Percentiles rank a stretch among this genome's conserved stretches.
phyloP scores from a whole-genome alignment of 1,140 invertebrate genomes.

The Phenacoccus solenopsis region DNA sequence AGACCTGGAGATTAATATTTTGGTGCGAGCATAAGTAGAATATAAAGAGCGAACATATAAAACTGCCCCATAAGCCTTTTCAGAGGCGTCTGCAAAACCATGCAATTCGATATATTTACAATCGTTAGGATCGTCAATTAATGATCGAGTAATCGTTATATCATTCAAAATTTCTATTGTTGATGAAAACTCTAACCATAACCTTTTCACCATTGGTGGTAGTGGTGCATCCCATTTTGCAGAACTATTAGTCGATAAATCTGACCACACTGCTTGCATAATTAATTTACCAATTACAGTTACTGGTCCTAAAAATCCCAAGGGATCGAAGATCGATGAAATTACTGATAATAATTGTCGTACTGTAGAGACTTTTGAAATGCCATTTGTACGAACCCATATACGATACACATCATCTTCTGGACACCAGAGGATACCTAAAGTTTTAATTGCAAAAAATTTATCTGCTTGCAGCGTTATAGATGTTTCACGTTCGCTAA shows the following conservation, averaged over 20 bases:
- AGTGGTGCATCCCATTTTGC: constrained; percentile 34
- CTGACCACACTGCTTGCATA: constrained; percentile 36
- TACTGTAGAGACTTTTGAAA: constrained; percentile 30
- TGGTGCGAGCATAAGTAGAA: constrained; percentile 28
- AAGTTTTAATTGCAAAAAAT: constrained; percentile 27
- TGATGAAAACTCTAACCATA: constrained; percentile 26
- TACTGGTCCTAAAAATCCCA: constrained; percentile 33
- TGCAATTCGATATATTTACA: constrained; percentile 24
- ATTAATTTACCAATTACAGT: constrained; percentile 36
- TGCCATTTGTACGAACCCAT: constrained; percentile 23
- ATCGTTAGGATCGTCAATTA: not conserved
- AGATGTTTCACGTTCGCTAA: constrained; percentile 16
- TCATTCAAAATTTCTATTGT: constrained; percentile 23
- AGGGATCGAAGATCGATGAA: too few relatives aligned
- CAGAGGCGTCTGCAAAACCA: constrained; percentile 31
- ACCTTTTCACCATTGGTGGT: constrained; percentile 19
- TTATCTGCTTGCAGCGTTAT: constrained; percentile 21
- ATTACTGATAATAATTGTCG: constrained; percentile 31
- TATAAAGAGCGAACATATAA: constrained; percentile 22
- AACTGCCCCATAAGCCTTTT: constrained; percentile 26
- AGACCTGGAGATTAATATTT: constrained; percentile 30
- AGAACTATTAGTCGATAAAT: constrained; percentile 31
- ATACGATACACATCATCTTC: constrained; percentile 26
- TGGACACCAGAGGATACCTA: constrained; percentile 31
- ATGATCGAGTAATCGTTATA: constrained; percentile 25